Base-by-base conservation (phyloP, 2,113 vertebrate species). In the Climacteris rufus region DNA sequence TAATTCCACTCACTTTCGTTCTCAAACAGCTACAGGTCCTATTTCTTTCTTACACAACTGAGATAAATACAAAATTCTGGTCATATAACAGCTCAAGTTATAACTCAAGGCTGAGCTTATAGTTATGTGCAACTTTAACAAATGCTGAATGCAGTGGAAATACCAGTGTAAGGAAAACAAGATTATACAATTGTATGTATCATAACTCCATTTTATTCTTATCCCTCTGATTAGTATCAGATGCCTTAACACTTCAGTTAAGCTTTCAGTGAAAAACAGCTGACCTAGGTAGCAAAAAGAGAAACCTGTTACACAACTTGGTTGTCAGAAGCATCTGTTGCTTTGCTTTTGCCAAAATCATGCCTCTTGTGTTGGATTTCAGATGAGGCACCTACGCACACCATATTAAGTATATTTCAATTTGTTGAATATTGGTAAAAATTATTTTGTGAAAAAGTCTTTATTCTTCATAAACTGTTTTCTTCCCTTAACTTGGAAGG, bases 291-390 rank as follows among this genome's bases (percentile, higher is more conserved):
- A 88, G 76, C 79, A 81, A 91, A 75, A 77, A 59, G 76, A 94
- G n/a, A 72, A 91, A 78, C 75, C 57, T 81, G 21, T 82, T 84
- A 78, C 20, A 85, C 47, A 85, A 33, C 47, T 75, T 13, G 1
- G 28, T 64, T 85, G 53, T 45, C 37, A 64, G 52, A 82, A 79
- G 70, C 84, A 83, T 95, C 90, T 91, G 95, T 37, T 94, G 61
- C 60, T 86, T 75, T 83, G 28, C 77, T 65, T 88, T 87, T 94
- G 92, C 78, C 82, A 92, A 94, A 94, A 81, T 65, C 78, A 64
- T 19, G 65, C 68, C 40, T 86, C 68, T 76, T 45, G 20, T 60
- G 71, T 15, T 89, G 27, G 42, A 74, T 91, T 79, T 84, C 81
- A 86, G 82, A 83, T 33, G 70, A 64, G 72, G 63, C 54, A 71